Conservation (phyloP, 2,113 vertebrate genomes). For the Columbina picui region DNA sequence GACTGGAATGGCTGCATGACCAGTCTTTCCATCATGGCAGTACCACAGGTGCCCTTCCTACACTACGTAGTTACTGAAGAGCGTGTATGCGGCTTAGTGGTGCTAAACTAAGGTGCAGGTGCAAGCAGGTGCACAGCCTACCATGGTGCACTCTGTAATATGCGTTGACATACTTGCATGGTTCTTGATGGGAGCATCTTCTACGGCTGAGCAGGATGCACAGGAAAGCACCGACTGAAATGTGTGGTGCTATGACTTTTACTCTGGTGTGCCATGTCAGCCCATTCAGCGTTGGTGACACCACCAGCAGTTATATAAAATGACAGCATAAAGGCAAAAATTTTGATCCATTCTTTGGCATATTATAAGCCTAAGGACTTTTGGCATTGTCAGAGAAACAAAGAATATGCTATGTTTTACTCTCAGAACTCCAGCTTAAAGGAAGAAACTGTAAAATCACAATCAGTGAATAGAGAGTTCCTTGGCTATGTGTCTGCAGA, state of each 20-base stretch:
- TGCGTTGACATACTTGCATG: accelerated
- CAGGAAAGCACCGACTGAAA: neutral
- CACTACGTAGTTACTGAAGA: neutral
- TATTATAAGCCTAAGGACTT: neutral
- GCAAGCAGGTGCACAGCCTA: neutral
- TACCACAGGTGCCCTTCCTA: neutral
- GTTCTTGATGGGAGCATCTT: neutral
- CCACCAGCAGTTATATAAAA: neutral
- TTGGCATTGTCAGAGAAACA: neutral
- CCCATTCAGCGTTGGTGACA: neutral
- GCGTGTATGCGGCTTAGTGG: too few species aligned
- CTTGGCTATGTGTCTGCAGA: slow-evolving; percentile 23
- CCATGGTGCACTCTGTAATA: neutral
- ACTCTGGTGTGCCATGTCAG: neutral
- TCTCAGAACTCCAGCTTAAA: neutral
- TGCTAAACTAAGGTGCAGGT: neutral
- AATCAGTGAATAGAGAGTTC: neutral
- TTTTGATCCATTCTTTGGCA: neutral
- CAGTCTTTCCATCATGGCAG: neutral
- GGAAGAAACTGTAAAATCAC: slow-evolving; percentile 11
- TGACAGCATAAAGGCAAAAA: neutral
- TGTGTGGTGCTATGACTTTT: neutral
- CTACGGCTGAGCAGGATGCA: neutral
- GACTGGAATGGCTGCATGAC: neutral
- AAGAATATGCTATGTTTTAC: neutral